Conservation (phyloP, 2,888 invertebrate genomes). For the Tupiocoris notatus region DNA sequence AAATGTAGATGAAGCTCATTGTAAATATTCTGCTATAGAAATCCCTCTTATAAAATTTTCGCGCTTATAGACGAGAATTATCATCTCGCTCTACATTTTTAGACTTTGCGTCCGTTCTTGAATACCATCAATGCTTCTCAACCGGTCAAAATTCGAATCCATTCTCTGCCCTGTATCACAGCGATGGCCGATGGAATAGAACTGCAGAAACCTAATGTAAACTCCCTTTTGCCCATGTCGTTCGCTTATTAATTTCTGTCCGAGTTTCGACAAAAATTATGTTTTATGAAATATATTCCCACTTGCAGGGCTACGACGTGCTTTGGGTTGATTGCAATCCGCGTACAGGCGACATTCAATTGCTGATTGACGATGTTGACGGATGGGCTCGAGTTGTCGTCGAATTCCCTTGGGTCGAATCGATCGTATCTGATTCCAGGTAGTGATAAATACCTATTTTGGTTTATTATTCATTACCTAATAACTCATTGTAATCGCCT, state of each 20-base stretch:
- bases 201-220: neutral
- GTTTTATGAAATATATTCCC: no score
- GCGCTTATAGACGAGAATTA: neutral
- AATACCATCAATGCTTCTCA: neutral
- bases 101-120: neutral
- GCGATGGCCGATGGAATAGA: neutral
- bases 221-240: no score
- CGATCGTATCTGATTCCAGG: neutral
- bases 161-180: neutral
- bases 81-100: neutral
- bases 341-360: neutral
- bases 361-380: neutral
- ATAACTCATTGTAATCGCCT: no score
- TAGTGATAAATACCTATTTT: no score
- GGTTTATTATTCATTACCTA: no score
- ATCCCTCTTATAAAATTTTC: no score
- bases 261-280: no score
- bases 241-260: no score
- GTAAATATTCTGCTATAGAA: no score
- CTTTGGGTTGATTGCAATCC: slow-evolving; percentile 5
- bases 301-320: neutral
- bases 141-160: neutral
- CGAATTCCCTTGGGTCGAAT: neutral
- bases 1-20: no score
- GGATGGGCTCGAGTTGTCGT: neutral